These are phyloP conservation scores for Leistus spinibarbis DNA, from an alignment of 2,888 invertebrate genomes.

Conservation along the genomic window DNA sequence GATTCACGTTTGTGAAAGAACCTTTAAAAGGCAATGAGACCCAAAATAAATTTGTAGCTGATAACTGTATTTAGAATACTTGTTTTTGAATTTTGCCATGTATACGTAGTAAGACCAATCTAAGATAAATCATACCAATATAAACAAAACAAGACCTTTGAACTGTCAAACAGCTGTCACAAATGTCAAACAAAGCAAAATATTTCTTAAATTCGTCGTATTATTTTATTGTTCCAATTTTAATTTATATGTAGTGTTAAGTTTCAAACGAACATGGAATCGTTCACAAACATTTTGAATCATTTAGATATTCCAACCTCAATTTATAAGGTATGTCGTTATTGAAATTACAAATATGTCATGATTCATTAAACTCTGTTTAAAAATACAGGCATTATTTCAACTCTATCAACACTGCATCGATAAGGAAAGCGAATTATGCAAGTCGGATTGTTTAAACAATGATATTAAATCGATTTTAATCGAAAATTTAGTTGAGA, in stretches of 20 bases:
- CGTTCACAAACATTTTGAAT: slow-evolving; percentile 17
- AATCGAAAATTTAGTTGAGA: slow-evolving; percentile 12
- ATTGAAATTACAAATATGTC: slow-evolving; percentile 3
- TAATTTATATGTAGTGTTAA: slow-evolving; percentile 1
- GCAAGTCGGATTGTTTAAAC: slow-evolving; percentile 12
- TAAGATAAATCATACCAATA: not conserved
- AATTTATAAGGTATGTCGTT: slow-evolving; percentile 13
- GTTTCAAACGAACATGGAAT: slow-evolving; percentile 20
- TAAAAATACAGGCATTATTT: slow-evolving; percentile 20
- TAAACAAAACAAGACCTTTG: slow-evolving; percentile 8
- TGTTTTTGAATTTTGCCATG: no score
- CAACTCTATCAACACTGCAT: slow-evolving; percentile 17
- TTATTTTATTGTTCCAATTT: not conserved
- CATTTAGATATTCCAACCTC: slow-evolving; percentile 21
- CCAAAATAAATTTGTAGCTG: no score
- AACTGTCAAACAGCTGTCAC: slow-evolving; percentile 27
- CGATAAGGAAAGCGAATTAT: slow-evolving; percentile 9
- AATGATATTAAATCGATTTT: slow-evolving; percentile 9
- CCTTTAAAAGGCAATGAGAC: no score
- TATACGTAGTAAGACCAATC: not conserved
- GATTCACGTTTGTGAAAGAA: no score
- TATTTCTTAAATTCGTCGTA: not conserved
- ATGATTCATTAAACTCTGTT: slow-evolving; percentile 3
- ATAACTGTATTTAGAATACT: no score
- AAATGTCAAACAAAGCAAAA: slow-evolving; percentile 23